Conservation (phyloP, 2,113 vertebrate genomes). For the Apus apus region DNA sequence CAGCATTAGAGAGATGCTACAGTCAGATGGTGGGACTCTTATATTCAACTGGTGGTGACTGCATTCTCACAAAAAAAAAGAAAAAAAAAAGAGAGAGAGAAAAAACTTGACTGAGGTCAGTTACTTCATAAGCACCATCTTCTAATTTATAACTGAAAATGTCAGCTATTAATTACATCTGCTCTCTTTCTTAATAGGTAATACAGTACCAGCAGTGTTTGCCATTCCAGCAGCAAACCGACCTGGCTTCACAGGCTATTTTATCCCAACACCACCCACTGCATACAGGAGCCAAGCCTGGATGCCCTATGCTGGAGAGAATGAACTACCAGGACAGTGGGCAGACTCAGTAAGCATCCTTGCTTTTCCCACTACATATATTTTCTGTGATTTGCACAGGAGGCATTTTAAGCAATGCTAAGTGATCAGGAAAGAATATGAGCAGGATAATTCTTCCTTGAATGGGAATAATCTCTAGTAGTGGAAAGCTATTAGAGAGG, state of each 20-base stretch:
- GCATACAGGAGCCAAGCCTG: constrained; percentile 94
- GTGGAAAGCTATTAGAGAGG: not conserved
- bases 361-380: not conserved
- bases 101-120: no score
- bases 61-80: not conserved
- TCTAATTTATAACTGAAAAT: not conserved
- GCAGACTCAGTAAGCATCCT: constrained; percentile 90
- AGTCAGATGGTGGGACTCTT: not conserved
- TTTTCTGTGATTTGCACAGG: not conserved
- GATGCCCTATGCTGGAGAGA: constrained; percentile 95
- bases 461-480: not conserved
- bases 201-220: constrained; percentile 94
- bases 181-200: constrained; percentile 81
- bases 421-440: not conserved
- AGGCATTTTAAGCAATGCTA: not conserved
- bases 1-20: not conserved
- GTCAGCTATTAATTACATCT: not conserved
- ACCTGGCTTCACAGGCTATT: constrained; percentile 90
- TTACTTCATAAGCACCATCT: not conserved
- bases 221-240: constrained; percentile 94
- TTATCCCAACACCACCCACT: constrained; percentile 89
- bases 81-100: not conserved
- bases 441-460: not conserved
- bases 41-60: not conserved
- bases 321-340: constrained; percentile 91